A percentile compares a stretch with the other conserved stretches of the same genome.
Evolutionary conservation across 2,888 invertebrate genomes (phyloP).

Genomic region (Ectemnius lituratus): DNA sequence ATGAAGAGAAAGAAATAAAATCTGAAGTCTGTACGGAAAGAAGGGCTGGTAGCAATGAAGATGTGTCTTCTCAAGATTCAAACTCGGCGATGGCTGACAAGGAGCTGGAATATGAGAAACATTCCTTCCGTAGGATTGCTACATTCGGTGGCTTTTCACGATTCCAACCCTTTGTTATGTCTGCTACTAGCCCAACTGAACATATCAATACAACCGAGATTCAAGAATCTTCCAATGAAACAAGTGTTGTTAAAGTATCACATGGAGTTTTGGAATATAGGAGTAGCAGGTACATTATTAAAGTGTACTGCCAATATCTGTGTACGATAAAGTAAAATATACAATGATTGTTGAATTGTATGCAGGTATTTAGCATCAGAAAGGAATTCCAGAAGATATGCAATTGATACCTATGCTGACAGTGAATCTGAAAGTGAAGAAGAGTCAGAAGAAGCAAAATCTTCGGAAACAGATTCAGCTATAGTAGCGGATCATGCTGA

Average conservation of each 20-base stretch:
- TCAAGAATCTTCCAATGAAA: slow-evolving; percentile 67
- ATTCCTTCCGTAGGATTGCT: slow-evolving; percentile 73
- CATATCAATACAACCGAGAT: slow-evolving; percentile 60
- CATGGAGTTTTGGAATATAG: slow-evolving; percentile 74
- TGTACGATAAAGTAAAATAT: background rate
- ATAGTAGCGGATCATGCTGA: slow-evolving; percentile 62
- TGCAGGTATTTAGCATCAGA: slow-evolving; percentile 70
- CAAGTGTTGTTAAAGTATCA: slow-evolving; percentile 71
- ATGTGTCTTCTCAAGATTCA: slow-evolving; percentile 71
- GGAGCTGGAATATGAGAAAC: slow-evolving; percentile 67
- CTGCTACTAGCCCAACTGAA: slow-evolving; percentile 65
- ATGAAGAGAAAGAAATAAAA: slow-evolving; percentile 51
- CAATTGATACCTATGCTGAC: slow-evolving; percentile 73
- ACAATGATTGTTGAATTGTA: background rate
- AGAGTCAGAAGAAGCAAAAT: slow-evolving; percentile 74
- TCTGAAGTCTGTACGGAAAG: slow-evolving; percentile 52
- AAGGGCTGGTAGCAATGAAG: slow-evolving; percentile 66
- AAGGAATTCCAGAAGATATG: slow-evolving; percentile 67
- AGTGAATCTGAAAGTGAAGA: slow-evolving; percentile 79
- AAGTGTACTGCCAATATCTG: no score
- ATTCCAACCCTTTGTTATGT: slow-evolving; percentile 74
- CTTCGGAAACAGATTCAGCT: slow-evolving; percentile 67
- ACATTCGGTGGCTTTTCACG: slow-evolving; percentile 74
- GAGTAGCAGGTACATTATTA: slow-evolving; percentile 69
- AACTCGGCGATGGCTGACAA: slow-evolving; percentile 63